phyloP scores from a whole-genome alignment of 2,888 invertebrate species.

The Drosophila neotestacea region DNA sequence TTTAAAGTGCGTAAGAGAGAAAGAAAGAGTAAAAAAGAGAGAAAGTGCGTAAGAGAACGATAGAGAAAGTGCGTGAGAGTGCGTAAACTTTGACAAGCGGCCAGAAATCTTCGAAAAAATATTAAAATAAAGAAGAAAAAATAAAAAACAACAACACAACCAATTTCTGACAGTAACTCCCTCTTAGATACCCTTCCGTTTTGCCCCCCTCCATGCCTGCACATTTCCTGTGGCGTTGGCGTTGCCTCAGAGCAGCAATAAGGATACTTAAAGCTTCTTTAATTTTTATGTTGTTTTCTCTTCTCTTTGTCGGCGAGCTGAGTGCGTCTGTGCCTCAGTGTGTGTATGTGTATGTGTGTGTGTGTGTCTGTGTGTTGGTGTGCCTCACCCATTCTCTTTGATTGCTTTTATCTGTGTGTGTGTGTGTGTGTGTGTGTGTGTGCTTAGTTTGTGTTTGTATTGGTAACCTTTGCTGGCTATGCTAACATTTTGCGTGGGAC shows the following conservation, averaged over 20 bases:
- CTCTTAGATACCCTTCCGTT: slow-evolving; percentile 15
- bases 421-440: slow-evolving; percentile 4
- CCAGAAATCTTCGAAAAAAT: slow-evolving; percentile 18
- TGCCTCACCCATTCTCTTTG: slow-evolving; percentile 25
- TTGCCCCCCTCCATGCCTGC: slow-evolving; percentile 3
- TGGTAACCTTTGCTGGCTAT: slow-evolving; percentile 72
- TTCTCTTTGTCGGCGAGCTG: slow-evolving; percentile 68
- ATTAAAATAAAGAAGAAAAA: slow-evolving; percentile 20
- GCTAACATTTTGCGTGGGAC: slow-evolving; percentile 78
- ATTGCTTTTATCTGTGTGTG: slow-evolving; percentile 15
- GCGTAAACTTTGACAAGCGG: slow-evolving; percentile 45
- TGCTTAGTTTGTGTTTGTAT: slow-evolving; percentile 42
- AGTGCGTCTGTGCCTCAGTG: slow-evolving; percentile 39
- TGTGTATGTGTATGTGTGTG: slow-evolving; percentile 34
- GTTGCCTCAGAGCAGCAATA: slow-evolving; percentile 56
- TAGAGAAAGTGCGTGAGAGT: slow-evolving; percentile 70
- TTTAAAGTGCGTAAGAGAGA: slow-evolving; percentile 64
- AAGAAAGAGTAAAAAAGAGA: slow-evolving; percentile 29
- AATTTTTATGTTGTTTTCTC: slow-evolving; percentile 80
- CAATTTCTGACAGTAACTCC: slow-evolving; percentile 45
- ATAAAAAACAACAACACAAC: slow-evolving; percentile 38
- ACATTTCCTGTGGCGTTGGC: slow-evolving; percentile 59
- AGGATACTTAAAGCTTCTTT: slow-evolving; percentile 81
- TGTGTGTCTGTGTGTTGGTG: slow-evolving; percentile 31
- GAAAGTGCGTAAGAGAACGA: slow-evolving; percentile 21